Evolutionary conservation across 2,888 invertebrate species (phyloP).

Genomic region (Hyposoter didymator): DNA sequence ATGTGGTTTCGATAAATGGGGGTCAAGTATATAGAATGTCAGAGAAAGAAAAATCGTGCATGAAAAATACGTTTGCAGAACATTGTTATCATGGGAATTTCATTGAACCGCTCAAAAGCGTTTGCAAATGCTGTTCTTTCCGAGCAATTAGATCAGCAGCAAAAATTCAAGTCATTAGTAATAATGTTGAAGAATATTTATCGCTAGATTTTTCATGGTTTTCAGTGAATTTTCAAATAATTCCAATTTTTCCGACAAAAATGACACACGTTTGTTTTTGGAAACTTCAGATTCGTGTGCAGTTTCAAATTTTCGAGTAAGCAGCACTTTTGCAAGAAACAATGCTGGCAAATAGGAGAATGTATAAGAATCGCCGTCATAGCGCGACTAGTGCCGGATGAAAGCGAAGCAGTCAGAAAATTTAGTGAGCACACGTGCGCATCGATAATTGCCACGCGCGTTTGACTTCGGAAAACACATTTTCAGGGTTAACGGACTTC

Average conservation of each 20-base stretch:
- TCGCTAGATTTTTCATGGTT: not conserved
- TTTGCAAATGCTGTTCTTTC: not conserved
- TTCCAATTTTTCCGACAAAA: not conserved
- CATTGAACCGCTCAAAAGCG: not conserved
- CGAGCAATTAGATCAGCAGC: not conserved
- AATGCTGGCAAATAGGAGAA: too few species aligned
- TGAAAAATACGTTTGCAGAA: not conserved
- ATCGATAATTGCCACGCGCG: not conserved
- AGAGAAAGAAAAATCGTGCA: not conserved
- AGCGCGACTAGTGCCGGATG: not conserved
- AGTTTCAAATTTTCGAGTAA: too few species aligned
- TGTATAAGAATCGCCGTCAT: too few species aligned
- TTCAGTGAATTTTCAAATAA: not conserved
- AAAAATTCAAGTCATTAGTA: not conserved
- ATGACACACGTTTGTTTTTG: too few species aligned
- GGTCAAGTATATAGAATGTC: constrained; percentile 14
- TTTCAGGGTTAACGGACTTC: constrained; percentile 44
- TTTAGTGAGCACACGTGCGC: not conserved
- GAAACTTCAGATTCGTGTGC: not conserved
- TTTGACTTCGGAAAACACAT: not conserved
- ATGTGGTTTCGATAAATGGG: not conserved
- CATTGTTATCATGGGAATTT: constrained; percentile 22
- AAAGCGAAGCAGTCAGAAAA: not conserved
- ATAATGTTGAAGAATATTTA: not conserved
- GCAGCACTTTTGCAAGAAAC: too few species aligned